Evolutionary conservation across 2,888 invertebrate species (phyloP), one percentile per base, ranked within the genome.

Genomic region (Drosophila macrospina): DNA sequence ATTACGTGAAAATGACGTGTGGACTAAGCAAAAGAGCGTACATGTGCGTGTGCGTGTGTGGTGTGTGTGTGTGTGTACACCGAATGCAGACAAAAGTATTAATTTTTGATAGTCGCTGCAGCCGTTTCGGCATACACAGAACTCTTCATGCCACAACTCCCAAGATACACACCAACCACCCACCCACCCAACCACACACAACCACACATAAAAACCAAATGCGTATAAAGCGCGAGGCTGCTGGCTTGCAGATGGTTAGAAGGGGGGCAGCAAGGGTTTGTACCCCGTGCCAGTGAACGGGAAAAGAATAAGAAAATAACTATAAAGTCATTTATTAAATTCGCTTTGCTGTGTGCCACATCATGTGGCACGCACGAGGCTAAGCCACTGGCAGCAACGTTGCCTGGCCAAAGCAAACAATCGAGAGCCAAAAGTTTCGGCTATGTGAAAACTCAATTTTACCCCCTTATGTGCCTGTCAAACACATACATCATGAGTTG

Each of bases 301-400:
- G n/a, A n/a, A 26, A 50, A 54, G 47, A 55, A 74, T 64, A 69
- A 67, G 73, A 73, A 78, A 73, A 86, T 67, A 86, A 85, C 88
- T 85, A 86, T 89, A 86, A 88, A 88, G 78, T 85, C 85, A 87
- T 86, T 86, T 86, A 86, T 88, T 86, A 87, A 86, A 88, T 86
- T 88, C 82, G 75, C 68, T 76, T 66, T 78, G 69, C 61, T 63
- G 47, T 71, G 60, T 50, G 68, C 60, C 64, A 67, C 67, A 50
- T 65, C 81, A 69, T 71, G 69, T 62, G 63, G 72, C 69, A 71
- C 75, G 72, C 75, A 85, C 57, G 64, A 64, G 52, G 51, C 67
- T 51, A 24, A 34, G 63, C 34, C 64, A 48, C 28, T 34, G 36
- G 47, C 10, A 32, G 13, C 36, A 16, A 45, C 41, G 50, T 13